Evolutionary conservation across 2,888 invertebrate species (phyloP).

Genomic region (Cantharis lateralis): DNA sequence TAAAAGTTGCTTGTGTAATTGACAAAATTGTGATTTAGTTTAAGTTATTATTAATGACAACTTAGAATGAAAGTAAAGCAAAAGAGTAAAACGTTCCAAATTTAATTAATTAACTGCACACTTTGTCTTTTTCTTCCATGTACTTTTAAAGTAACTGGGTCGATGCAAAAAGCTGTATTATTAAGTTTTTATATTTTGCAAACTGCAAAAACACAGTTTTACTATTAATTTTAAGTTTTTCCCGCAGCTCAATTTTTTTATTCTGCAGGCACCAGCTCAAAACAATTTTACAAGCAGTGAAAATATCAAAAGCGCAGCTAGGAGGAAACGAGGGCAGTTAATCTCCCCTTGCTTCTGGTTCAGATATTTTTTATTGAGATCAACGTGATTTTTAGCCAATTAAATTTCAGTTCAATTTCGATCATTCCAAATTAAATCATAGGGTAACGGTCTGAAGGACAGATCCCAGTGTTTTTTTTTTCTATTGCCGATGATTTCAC

Average conservation of each 20-base stretch:
- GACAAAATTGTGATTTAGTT: constrained; percentile 1
- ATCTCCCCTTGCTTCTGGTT: too few relatives aligned
- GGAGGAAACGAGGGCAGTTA: too few relatives aligned
- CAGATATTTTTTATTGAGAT: too few relatives aligned
- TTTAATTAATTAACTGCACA: background rate
- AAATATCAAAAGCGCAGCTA: too few relatives aligned
- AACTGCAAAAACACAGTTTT: background rate
- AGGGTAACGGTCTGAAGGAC: too few relatives aligned
- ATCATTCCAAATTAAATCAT: too few relatives aligned
- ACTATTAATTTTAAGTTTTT: background rate
- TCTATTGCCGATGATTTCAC: too few relatives aligned
- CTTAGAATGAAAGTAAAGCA: constrained; percentile 3
- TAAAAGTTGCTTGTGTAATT: background rate
- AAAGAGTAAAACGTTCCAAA: background rate
- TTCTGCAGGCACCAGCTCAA: too few relatives aligned
- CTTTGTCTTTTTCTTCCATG: background rate
- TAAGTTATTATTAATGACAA: background rate
- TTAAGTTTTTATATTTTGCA: background rate
- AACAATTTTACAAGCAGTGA: too few relatives aligned
- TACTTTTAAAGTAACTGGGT: background rate
- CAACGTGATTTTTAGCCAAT: too few relatives aligned
- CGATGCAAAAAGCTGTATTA: background rate
- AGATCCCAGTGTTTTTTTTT: too few relatives aligned
- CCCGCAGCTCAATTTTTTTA: background rate
- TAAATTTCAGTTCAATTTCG: too few relatives aligned